Evolutionary conservation across 2,113 vertebrate species (phyloP), one percentile per base, ranked within the genome.

Genomic region (Zeus faber): DNA sequence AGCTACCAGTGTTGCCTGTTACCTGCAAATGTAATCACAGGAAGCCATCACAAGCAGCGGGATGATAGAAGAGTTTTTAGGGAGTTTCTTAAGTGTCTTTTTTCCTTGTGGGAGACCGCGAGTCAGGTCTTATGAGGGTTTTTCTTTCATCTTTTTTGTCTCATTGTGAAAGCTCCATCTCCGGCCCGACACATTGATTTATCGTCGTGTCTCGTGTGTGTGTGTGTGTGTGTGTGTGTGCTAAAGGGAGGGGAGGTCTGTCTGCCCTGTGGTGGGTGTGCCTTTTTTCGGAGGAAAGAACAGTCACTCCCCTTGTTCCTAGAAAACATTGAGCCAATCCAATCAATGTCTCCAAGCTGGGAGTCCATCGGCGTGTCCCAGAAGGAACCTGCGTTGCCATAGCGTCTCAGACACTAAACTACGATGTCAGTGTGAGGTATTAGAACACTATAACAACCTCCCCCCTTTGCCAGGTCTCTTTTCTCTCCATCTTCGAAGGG

Each of bases 141-240:
- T 31, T 7, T 1, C 14, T 14, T 3, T 35, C 10, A 35, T 26
- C 20, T 25, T 14, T 13, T 6, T 13, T 20, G 23, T 52, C 22
- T 81, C 59, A 72, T 61, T 77, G 48, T 25, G 58, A 75, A 70
- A 72, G 77, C 79, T 83, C 80, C 64, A 41, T n/a, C n/a, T n/a
- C n/a, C n/a, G n/a, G n/a, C n/a, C n/a, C n/a, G n/a, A n/a, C n/a
- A n/a, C n/a, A n/a, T n/a, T n/a, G n/a, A n/a, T n/a, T n/a, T n/a
- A n/a, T n/a, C n/a, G n/a, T n/a, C n/a, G n/a, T n/a, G n/a, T n/a
- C n/a, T n/a, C n/a, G n/a, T n/a, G n/a, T n/a, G n/a, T n/a, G n/a
- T n/a, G n/a, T n/a, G n/a, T n/a, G n/a, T n/a, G n/a, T n/a, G n/a
- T n/a, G n/a, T n/a, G n/a, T 0, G 22, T 24, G 4, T 0, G 33